A percentile compares a stretch with the other conserved stretches of the same genome.
Evolutionary conservation across 1,140 invertebrate species (phyloP).

Genomic region (Hylyphantes graminicola): DNA sequence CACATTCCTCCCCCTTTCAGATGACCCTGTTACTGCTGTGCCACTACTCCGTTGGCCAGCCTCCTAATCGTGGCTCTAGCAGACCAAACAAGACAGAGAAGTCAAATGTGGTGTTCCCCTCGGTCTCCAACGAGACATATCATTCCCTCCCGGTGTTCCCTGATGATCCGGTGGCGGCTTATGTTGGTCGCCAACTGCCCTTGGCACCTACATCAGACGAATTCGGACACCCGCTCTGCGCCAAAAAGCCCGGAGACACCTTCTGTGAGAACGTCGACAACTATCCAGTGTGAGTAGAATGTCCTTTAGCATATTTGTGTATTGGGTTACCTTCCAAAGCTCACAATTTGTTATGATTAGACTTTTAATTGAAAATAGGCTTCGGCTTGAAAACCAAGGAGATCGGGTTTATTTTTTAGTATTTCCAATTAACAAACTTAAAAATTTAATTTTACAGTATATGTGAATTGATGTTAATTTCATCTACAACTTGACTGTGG

Average conservation of each 20-base stretch:
- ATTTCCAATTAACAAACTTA: no score
- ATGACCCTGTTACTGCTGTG: neutral
- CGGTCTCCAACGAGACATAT: constrained; percentile 32
- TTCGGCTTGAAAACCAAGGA: no score
- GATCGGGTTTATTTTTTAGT: no score
- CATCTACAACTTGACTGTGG: no score
- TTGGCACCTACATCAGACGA: constrained; percentile 50
- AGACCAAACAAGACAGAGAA: neutral
- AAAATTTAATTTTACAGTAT: no score
- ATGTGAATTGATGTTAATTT: no score
- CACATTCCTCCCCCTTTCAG: neutral
- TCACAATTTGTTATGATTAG: no score
- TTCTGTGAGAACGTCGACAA: constrained; percentile 61
- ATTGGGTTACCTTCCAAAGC: no score
- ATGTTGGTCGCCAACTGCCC: constrained; percentile 17
- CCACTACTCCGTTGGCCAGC: neutral
- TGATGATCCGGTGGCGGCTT: constrained; percentile 15
- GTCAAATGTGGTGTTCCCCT: constrained; percentile 19
- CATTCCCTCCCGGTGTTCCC: constrained; percentile 45
- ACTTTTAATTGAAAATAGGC: no score
- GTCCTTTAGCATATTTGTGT: neutral
- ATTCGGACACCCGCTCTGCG: constrained; percentile 55
- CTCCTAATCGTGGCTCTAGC: neutral
- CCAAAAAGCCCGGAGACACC: constrained; percentile 52
- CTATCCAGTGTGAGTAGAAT: constrained; percentile 66